Percentiles rank a stretch among this genome's conserved stretches.
phyloP scores from a whole-genome alignment of 2,113 vertebrate genomes.

The Naja naja region DNA sequence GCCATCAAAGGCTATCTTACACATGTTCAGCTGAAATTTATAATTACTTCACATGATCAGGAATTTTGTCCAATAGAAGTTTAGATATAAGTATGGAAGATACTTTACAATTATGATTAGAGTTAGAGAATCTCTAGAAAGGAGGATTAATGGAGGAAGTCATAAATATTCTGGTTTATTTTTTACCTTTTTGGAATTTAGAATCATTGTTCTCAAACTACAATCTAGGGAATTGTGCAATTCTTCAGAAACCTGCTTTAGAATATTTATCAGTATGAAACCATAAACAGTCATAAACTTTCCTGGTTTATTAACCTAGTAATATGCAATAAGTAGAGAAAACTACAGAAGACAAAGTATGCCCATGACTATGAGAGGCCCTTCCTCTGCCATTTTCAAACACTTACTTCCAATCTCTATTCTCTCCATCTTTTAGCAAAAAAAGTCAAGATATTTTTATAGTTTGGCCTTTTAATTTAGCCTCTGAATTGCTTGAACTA shows the following conservation, averaged over 20 bases:
- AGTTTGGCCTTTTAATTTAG: background rate
- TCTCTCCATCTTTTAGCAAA: background rate
- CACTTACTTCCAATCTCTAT: background rate
- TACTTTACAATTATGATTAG: background rate
- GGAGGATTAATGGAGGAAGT: background rate
- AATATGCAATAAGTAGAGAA: background rate
- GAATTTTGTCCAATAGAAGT: background rate
- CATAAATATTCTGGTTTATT: background rate
- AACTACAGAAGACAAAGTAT: background rate
- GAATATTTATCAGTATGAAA: background rate
- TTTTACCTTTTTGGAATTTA: background rate
- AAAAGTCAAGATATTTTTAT: background rate
- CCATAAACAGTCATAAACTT: background rate
- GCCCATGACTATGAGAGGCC: too few species aligned
- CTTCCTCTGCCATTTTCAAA: background rate
- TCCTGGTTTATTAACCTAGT: background rate
- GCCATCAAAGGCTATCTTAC: background rate
- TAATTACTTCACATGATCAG: background rate
- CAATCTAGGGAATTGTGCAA: background rate
- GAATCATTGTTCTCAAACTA: background rate
- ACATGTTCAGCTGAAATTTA: background rate
- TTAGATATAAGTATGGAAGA: background rate
- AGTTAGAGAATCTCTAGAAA: background rate
- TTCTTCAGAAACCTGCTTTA: background rate
- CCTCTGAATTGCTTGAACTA: background rate